These are phyloP conservation scores for Athalia circularis DNA, from an alignment of 2,888 invertebrate genomes.

Conservation along the genomic window DNA sequence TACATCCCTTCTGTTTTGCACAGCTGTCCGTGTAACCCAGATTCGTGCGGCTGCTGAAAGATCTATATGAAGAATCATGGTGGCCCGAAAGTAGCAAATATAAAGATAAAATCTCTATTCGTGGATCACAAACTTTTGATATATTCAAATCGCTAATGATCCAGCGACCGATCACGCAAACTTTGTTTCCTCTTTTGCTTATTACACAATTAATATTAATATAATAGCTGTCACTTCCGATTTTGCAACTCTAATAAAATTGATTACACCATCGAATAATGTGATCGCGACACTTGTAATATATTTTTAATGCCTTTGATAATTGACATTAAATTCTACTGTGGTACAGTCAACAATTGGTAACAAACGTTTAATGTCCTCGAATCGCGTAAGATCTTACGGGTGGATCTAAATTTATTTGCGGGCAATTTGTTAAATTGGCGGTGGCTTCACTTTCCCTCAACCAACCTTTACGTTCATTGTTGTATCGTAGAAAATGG, in stretches of 20 bases:
- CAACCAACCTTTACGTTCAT: slow-evolving; percentile 29
- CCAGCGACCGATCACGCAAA: too few relatives aligned
- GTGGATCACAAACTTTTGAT: not conserved
- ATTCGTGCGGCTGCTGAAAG: too few relatives aligned
- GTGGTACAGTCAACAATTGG: not conserved
- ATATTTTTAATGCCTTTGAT: not conserved
- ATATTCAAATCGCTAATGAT: not conserved
- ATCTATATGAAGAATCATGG: slow-evolving; percentile 18
- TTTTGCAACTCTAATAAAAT: too few relatives aligned
- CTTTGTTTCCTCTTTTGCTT: too few relatives aligned
- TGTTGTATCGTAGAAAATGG: slow-evolving; percentile 39
- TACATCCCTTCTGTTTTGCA: slow-evolving; percentile 35
- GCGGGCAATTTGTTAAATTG: not conserved
- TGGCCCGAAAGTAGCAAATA: slow-evolving; percentile 25
- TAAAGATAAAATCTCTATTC: not conserved
- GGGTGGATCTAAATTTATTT: not conserved
- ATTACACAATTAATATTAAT: too few relatives aligned
- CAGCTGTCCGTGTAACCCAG: slow-evolving; percentile 30
- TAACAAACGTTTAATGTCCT: not conserved
- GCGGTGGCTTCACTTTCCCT: slow-evolving; percentile 14
- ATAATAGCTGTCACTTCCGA: too few relatives aligned
- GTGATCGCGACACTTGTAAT: too few relatives aligned
- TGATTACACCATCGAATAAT: too few relatives aligned
- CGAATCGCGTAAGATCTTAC: not conserved
- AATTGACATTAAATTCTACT: not conserved